Conservation (phyloP, 1,140 invertebrate genomes). For the Apis mellifera region Amel_HAv3.1 CM009935.2:4236501-4237000, state of each 20-base stretch:
- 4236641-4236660: neutral
- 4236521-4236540: neutral
- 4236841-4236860: slow-evolving; percentile 5
- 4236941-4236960: neutral
- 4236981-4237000: neutral
- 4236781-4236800: neutral
- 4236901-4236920: neutral
- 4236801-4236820: neutral
- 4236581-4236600: neutral
- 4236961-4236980: no score
- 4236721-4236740: slow-evolving; percentile 6
- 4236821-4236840: slow-evolving; percentile 8
- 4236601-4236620: neutral
- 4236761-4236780: slow-evolving; percentile 22
- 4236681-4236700: neutral
- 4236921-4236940: neutral
- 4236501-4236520: slow-evolving; percentile 6
- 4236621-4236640: slow-evolving; percentile 3
- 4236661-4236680: neutral
- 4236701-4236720: neutral
- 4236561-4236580: slow-evolving; percentile 17
- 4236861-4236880: no score
- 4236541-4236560: neutral
- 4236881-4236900: neutral
- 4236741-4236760: slow-evolving; percentile 22